Evolutionary conservation across 2,888 invertebrate species (phyloP).

Genomic region (Antheraea yamamai): DNA sequence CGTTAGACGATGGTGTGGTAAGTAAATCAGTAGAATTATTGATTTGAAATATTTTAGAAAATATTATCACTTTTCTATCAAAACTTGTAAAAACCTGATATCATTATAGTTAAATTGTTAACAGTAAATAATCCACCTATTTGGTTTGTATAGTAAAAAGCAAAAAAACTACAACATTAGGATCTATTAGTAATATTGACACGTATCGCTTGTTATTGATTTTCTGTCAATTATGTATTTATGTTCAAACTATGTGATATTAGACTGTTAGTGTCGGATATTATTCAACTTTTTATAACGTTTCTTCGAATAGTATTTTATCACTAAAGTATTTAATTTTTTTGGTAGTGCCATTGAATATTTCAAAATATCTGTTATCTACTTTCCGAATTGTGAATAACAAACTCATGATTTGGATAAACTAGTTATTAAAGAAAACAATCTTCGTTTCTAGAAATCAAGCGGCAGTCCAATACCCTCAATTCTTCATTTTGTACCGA

Average conservation of each 20-base stretch:
- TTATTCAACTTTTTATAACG: not conserved
- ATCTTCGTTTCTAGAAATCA: slow-evolving; percentile 70
- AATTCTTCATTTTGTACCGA: slow-evolving; percentile 90
- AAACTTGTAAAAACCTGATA: not conserved
- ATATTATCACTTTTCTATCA: not conserved
- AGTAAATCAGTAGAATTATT: slow-evolving; percentile 40
- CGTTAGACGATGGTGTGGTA: slow-evolving; percentile 91
- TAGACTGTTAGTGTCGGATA: no score
- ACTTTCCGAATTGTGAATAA: not conserved
- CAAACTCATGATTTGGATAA: not conserved
- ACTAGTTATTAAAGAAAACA: not conserved
- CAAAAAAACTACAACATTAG: not conserved
- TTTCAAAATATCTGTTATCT: not conserved
- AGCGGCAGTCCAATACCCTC: slow-evolving; percentile 91
- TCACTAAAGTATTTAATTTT: not conserved
- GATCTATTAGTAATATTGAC: not conserved
- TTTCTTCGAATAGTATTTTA: not conserved
- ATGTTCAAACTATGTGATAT: no score
- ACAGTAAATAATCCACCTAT: not conserved
- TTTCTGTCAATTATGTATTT: not conserved
- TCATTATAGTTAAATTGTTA: not conserved
- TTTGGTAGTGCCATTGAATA: no score
- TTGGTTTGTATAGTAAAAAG: not conserved
- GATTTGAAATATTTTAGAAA: not conserved
- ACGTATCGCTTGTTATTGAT: no score